Percentiles rank a stretch among this genome's conserved stretches.
Evolutionary conservation across 2,113 vertebrate species (phyloP).

Genomic region (Podarcis cretensis): DNA sequence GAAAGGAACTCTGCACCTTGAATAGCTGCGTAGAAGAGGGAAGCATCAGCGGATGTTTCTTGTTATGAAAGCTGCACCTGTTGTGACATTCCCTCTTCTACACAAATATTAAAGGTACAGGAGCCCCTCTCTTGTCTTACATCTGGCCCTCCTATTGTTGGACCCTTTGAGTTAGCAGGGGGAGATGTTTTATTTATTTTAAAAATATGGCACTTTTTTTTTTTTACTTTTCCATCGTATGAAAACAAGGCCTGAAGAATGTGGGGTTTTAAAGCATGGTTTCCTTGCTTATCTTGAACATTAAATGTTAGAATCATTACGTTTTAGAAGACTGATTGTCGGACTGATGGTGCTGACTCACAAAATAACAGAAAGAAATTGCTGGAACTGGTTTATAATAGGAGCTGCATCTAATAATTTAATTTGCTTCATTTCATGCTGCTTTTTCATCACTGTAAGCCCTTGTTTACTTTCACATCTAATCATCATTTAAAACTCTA

Average conservation of each 20-base stretch:
- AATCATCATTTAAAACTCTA: constrained; percentile 1
- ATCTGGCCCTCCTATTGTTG: constrained; percentile 25
- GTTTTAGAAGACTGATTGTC: not conserved
- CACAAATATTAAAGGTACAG: not conserved
- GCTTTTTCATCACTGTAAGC: not conserved
- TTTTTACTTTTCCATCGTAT: constrained; percentile 32
- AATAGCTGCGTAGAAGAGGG: not conserved
- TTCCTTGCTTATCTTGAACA: not conserved
- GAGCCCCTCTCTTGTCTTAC: not conserved
- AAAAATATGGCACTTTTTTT: not conserved
- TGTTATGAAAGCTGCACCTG: not conserved
- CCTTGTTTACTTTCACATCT: not conserved
- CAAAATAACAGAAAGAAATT: not conserved
- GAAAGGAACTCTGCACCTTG: not conserved
- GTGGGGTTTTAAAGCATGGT: not conserved
- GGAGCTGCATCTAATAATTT: not conserved
- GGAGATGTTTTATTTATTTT: constrained; percentile 22
- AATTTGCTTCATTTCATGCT: not conserved
- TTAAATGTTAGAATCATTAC: not conserved
- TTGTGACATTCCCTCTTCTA: not conserved
- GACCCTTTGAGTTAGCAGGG: constrained; percentile 52
- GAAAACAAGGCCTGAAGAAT: not conserved
- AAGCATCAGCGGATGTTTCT: not conserved
- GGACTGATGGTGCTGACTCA: not conserved
- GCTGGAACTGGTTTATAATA: not conserved